A percentile compares a stretch with the other conserved stretches of the same genome.
Evolutionary conservation across 2,113 vertebrate species (phyloP).

Genomic region (Alectura lathami): DNA sequence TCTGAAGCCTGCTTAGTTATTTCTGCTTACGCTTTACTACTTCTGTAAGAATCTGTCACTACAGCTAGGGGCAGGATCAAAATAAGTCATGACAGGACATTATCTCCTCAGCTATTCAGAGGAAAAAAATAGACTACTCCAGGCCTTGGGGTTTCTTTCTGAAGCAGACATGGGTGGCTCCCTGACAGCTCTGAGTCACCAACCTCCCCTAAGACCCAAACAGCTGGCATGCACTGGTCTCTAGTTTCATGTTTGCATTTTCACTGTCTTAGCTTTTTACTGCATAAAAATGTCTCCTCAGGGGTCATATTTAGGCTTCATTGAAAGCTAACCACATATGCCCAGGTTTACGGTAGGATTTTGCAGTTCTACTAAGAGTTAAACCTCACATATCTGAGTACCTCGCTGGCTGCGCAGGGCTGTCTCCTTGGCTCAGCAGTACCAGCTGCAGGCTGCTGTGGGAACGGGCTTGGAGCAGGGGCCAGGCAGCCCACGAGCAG

Average conservation of each 20-base stretch:
- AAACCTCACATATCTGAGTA: too few relatives aligned
- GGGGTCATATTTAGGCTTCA: too few relatives aligned
- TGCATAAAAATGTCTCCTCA: too few relatives aligned
- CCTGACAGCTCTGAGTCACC: neutral
- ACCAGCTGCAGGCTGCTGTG: neutral
- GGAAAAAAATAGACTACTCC: neutral
- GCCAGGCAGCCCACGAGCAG: too few relatives aligned
- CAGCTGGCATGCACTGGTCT: neutral
- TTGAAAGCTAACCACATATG: too few relatives aligned
- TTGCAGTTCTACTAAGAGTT: neutral
- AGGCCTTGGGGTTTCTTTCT: neutral
- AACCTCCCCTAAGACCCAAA: neutral
- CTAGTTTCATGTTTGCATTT: neutral
- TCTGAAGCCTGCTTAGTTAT: neutral
- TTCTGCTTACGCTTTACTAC: neutral
- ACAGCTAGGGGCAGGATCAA: neutral
- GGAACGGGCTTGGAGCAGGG: too few relatives aligned
- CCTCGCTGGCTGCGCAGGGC: neutral
- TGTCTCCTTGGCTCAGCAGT: rapidly evolving
- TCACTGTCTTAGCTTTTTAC: neutral
- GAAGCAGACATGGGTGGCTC: neutral
- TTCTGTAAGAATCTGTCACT: neutral
- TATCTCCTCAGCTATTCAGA: neutral
- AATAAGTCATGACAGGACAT: neutral
- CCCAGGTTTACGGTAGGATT: too few relatives aligned